Base-by-base conservation (phyloP, 2,888 invertebrate species). In the Cephus pygmeus region DNA sequence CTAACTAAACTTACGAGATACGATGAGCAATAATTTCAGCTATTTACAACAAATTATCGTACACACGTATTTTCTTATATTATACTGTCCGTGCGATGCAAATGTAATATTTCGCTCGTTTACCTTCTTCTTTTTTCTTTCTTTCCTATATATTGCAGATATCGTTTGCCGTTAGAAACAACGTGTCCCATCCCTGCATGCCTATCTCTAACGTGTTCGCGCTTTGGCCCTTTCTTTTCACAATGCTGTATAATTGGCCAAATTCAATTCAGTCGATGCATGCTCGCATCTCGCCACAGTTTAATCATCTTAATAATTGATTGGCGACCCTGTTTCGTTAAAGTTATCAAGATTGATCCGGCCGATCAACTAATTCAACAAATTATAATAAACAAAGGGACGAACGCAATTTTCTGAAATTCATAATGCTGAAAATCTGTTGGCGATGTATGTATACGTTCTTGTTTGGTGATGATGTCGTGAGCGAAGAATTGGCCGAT, bases 271-370 rank as follows among this genome's bases (percentile, higher is more conserved):
- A 56, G 23, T 56, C 56, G 56, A 56, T 56, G 56, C 40, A 6
- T 40, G 6, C 23, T 56, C 56, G 56, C 56, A 56, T 56, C 56
- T 56, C 74, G 74, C 74, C n/a, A 6, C n/a, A 30, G 33, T 80
- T 81, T 77, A 83, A 81, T 82, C 82, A 81, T 86, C 86, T 87
- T 86, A 88, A 87, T 90, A 91, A 91, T 91, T 91, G 90, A 90
- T 90, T 88, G 88, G 87, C 90, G 90, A 91, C 91, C 91, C 91
- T 91, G 91, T 91, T 90, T 90, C 88, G 89, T 91, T 90, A 88
- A 89, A 85, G 84, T 86, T 87, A 87, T 88, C 86, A 88, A 86
- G 82, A 84, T 78, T 85, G 85, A 85, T 85, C 81, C 85, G 71
- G 81, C 80, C 80, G 78, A 33, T 71, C 31, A 34, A 31, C 4